Evolutionary conservation across 2,797 vertebrate genomes (phyloP).

Genomic region (Syndactyla subalaris): DNA sequence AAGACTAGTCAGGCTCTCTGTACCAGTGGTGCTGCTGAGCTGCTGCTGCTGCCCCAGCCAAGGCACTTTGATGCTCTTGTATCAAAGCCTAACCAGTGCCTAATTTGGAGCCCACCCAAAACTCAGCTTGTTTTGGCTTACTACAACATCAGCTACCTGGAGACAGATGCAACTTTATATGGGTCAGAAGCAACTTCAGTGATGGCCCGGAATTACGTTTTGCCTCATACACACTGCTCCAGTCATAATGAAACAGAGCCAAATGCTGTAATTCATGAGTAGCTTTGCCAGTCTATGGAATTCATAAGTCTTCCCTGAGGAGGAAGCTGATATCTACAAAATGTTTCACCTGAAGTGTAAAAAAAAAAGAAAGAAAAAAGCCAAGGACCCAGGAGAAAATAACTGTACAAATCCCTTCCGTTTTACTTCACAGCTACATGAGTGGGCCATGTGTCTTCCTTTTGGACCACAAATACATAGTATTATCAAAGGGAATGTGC

Average conservation of each 20-base stretch:
- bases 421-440: background rate
- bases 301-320: background rate
- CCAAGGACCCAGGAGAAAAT: background rate
- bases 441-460: background rate
- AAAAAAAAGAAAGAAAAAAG: background rate
- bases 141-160: background rate
- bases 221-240: background rate
- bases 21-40: background rate
- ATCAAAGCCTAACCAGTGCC: background rate
- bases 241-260: background rate
- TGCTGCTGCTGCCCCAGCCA: background rate
- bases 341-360: background rate
- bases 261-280: background rate
- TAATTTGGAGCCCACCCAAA: background rate
- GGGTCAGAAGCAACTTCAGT: background rate
- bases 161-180: background rate
- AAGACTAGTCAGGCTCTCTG: background rate
- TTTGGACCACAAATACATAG: background rate
- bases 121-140: background rate
- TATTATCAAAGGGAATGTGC: background rate
- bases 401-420: background rate
- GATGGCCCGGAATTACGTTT: background rate
- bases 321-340: slow-evolving; percentile 28
- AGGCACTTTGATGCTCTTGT: background rate
- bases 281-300: slow-evolving; percentile 44